Base-by-base conservation (phyloP, 2,888 invertebrate genomes). In the Zele albiditarsus region DNA sequence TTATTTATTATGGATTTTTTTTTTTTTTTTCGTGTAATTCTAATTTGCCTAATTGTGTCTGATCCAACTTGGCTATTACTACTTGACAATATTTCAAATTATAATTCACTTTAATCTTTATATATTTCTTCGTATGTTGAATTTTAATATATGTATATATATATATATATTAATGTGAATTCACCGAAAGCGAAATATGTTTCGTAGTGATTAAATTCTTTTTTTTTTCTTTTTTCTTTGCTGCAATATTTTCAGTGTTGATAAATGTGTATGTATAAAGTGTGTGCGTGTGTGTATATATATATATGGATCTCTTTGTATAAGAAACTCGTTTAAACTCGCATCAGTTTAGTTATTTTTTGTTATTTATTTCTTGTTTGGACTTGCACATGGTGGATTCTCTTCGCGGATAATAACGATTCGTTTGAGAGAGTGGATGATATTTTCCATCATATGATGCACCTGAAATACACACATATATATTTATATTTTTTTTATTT, bases 401-500 rank as follows among this genome's bases (percentile, higher is more conserved):
- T 46, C 46, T 46, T 46, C n/a, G 46, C 46, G n/a, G 46, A 46
- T 46, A 46, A 46, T 46, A 46, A 46, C n/a, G 46, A 46, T 46
- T n/a, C n/a, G 46, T 46, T 46, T 14, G n/a, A 46, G 16, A 46
- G 46, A n/a, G 10, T 16, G 10, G 14, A 14, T 46, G n/a, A n/a
- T n/a, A n/a, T n/a, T n/a, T n/a, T n/a, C n/a, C n/a, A 3, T 14
- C 46, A 10, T 14, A 16, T 46, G 16, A n/a, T 46, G n/a, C 46
- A n/a, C 16, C 46, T 46, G 46, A 46, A 46, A 46, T 46, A 46
- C n/a, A n/a, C 46, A n/a, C 46, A 46, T n/a, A 46, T 46, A 46
- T 38, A 38, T 46, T 14, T 14, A 14, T 46, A n/a, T 46, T 46
- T 46, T 46, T 46, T 46, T 1, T 16, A 46, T 53, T 53, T n/a